These are phyloP conservation scores for Sinopyrophorus schimmeli DNA, from an alignment of 2,888 invertebrate species.

Conservation along the genomic window DNA sequence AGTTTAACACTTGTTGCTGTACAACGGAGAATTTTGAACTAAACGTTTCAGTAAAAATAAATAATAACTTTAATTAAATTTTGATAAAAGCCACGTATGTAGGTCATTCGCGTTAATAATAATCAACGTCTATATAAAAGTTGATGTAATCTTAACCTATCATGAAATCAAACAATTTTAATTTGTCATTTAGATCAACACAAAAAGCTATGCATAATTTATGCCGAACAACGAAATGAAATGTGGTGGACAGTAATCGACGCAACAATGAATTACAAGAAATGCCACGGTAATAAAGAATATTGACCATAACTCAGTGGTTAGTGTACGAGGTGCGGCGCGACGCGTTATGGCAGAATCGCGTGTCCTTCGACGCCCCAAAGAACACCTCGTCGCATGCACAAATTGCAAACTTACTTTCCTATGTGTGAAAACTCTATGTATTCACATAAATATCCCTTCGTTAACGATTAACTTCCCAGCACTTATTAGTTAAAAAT, in stretches of 20 bases:
- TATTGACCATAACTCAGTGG: slow-evolving; percentile 45
- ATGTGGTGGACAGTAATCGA: slow-evolving; percentile 42
- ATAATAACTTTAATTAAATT: too few species aligned
- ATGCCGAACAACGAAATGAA: slow-evolving; percentile 34
- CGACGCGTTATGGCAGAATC: slow-evolving; percentile 43
- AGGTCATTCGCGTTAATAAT: background rate
- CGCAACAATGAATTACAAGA: slow-evolving; percentile 45
- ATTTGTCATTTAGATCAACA: slow-evolving; percentile 27
- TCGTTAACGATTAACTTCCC: slow-evolving; percentile 10
- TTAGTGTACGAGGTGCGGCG: slow-evolving; percentile 41
- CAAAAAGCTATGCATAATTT: slow-evolving; percentile 26
- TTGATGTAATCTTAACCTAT: slow-evolving; percentile 22
- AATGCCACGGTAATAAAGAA: slow-evolving; percentile 43
- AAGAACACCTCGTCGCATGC: slow-evolving; percentile 13
- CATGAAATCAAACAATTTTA: slow-evolving; percentile 26
- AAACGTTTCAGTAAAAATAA: too few species aligned
- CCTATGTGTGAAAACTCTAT: slow-evolving; percentile 7
- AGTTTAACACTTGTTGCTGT: too few species aligned
- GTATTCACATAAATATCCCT: slow-evolving; percentile 11
- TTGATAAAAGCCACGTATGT: too few species aligned
- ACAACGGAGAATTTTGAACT: too few species aligned
- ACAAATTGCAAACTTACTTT: slow-evolving; percentile 15
- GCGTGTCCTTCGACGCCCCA: slow-evolving; percentile 37
- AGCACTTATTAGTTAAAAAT: slow-evolving; percentile 11
- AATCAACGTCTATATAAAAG: slow-evolving; percentile 1